A percentile compares a stretch with the other conserved stretches of the same genome.
Conservation (phyloP, 1,140 invertebrate species). For the Gerris buenoi region DNA sequence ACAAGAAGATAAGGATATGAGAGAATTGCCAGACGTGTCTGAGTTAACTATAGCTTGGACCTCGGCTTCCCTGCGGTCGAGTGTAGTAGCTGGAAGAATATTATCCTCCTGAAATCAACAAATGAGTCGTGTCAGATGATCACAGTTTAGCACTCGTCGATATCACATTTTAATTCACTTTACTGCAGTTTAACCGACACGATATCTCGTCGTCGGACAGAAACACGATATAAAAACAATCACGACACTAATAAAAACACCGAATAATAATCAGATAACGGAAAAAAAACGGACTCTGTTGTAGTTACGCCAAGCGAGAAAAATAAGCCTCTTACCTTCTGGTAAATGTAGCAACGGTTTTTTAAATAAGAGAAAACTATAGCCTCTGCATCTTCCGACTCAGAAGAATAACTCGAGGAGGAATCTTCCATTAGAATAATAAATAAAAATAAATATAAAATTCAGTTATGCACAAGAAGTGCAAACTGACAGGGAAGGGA, state of each 20-base stretch:
- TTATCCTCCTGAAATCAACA: background rate
- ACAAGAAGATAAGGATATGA: conserved; percentile 15
- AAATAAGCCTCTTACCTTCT: background rate
- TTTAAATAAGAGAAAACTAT: background rate
- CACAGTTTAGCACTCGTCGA: too few relatives aligned
- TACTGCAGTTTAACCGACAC: background rate
- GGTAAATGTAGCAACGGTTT: background rate
- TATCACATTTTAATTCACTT: background rate
- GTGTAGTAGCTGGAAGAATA: background rate
- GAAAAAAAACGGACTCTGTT: background rate
- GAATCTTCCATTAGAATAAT: conserved; percentile 4
- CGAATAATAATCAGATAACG: background rate
- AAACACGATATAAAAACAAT: too few relatives aligned
- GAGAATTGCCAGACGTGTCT: conserved; percentile 17
- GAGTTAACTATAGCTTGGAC: background rate
- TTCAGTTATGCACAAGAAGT: background rate
- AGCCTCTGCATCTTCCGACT: background rate
- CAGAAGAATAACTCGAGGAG: conserved; percentile 3
- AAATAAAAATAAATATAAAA: background rate
- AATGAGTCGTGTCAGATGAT: too few relatives aligned
- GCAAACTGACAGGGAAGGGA: background rate
- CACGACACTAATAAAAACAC: background rate
- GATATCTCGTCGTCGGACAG: background rate
- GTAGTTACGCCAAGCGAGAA: background rate
- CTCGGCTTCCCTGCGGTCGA: background rate